Percentiles rank a stretch among this genome's conserved stretches.
These are phyloP conservation scores for Melipona bicolor DNA, from an alignment of 2,888 invertebrate genomes.

Conservation along the genomic window DNA sequence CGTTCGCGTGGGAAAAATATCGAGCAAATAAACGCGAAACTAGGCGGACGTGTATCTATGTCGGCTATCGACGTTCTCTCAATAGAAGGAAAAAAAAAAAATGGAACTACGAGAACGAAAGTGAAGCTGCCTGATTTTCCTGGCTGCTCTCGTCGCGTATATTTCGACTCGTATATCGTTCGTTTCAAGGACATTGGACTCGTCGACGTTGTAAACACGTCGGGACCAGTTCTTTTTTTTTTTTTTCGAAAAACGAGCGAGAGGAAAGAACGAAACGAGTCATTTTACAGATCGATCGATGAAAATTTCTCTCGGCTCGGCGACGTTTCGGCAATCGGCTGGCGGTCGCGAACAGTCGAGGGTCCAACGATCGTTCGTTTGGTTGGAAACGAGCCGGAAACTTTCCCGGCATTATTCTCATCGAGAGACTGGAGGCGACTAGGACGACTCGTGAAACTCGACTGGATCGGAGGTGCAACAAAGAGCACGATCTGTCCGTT, in stretches of 20 bases:
- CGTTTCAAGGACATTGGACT: slow-evolving; percentile 64
- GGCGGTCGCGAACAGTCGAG: neutral
- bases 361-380: slow-evolving; percentile 1
- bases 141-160: slow-evolving; percentile 35
- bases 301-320: neutral
- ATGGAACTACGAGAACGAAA: too few species aligned
- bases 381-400: slow-evolving; percentile 9
- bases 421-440: neutral
- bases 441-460: neutral
- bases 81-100: neutral
- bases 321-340: neutral
- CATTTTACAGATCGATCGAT: slow-evolving; percentile 38
- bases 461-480: slow-evolving; percentile 2
- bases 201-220: slow-evolving; percentile 54
- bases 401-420: slow-evolving; percentile 31
- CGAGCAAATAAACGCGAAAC: neutral
- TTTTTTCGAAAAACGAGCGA: neutral
- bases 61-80: neutral
- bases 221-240: neutral
- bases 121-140: slow-evolving; percentile 22
- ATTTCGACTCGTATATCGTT: slow-evolving; percentile 32
- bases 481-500: slow-evolving; percentile 8
- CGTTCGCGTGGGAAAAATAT: neutral
- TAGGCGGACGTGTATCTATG: neutral
- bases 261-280: neutral